phyloP scores from a whole-genome alignment of 2,797 vertebrate species.

The Eurystomus glaucurus region DNA sequence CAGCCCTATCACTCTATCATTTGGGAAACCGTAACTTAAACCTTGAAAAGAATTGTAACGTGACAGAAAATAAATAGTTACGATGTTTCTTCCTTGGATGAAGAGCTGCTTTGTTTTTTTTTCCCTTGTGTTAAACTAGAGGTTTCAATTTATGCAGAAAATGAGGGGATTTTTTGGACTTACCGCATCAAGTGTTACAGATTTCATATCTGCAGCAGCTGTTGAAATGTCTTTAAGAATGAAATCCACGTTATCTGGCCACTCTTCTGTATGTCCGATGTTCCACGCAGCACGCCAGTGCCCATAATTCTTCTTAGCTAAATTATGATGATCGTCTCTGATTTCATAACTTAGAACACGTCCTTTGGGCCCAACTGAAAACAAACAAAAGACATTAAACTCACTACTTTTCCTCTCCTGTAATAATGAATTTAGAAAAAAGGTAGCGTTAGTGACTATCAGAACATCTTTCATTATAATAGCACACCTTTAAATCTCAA shows the following conservation, averaged over 20 bases:
- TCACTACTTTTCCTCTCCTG: background rate
- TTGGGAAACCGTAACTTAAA: background rate
- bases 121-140: background rate
- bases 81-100: background rate
- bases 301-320: constrained; percentile 88
- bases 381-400: background rate
- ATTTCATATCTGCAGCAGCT: constrained; percentile 83
- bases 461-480: background rate
- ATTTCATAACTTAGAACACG: constrained; percentile 91
- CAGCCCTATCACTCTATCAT: background rate
- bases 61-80: background rate
- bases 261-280: constrained; percentile 83
- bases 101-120: background rate
- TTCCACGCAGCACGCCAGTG: constrained; percentile 89
- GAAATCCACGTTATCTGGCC: constrained; percentile 93
- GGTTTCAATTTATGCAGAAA: background rate
- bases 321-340: constrained; percentile 88
- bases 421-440: background rate
- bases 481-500: background rate
- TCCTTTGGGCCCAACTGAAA: constrained; percentile 90
- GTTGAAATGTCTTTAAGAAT: constrained; percentile 85
- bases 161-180: constrained; percentile 52
- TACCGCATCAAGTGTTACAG: constrained; percentile 88
- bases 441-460: background rate
- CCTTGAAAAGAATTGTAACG: background rate